phyloP scores from a whole-genome alignment of 1,140 invertebrate genomes.

The Drosophila guanche region DNA sequence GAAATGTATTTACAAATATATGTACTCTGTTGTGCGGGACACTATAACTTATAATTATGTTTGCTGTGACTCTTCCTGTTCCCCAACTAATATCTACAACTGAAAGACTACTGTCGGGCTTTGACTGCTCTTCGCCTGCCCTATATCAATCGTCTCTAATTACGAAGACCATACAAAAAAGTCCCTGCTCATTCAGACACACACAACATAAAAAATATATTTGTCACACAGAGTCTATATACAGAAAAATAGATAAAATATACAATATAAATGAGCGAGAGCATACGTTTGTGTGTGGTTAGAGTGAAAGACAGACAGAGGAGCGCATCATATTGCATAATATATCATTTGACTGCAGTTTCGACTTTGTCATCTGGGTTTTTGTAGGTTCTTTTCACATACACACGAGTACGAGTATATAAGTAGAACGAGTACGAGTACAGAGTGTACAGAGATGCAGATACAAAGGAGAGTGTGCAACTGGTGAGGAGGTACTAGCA shows the following conservation, averaged over 20 bases:
- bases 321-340: constrained; percentile 34
- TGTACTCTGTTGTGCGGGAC: no score
- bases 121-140: no score
- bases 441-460: constrained; percentile 14
- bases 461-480: constrained; percentile 45
- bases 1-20: no score
- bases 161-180: not conserved
- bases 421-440: not conserved
- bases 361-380: constrained; percentile 22
- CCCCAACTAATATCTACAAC: not conserved
- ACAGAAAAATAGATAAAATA: constrained; percentile 44
- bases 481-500: constrained; percentile 48
- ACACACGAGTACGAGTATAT: no score
- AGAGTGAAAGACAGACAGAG: constrained; percentile 17
- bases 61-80: not conserved
- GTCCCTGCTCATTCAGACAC: constrained; percentile 18
- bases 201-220: constrained; percentile 19
- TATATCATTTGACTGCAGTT: constrained; percentile 37
- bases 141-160: constrained; percentile 6
- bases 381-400: constrained; percentile 18
- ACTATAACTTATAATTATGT: no score
- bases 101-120: no score
- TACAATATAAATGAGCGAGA: constrained; percentile 15
- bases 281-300: not conserved
- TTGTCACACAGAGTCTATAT: constrained; percentile 40